Evolutionary conservation across 2,888 invertebrate genomes (phyloP), one percentile per base, ranked within the genome.

Genomic region (Epicampocera succincta): DNA sequence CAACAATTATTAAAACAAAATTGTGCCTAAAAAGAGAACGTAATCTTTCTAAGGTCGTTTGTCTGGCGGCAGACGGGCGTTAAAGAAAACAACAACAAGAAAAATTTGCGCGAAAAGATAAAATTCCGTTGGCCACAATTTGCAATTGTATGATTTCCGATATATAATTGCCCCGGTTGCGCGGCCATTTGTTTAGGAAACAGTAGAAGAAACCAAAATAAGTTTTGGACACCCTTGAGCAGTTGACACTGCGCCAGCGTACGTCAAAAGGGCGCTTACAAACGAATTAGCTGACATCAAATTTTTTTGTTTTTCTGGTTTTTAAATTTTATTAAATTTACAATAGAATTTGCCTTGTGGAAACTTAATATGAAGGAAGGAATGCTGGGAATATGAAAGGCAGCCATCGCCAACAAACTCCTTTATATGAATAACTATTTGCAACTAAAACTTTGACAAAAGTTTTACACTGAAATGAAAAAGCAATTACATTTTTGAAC

Each of bases 151-250:
- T 3, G 15, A 15, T 9, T 42, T 29, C 68, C 25, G 42, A 2
- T 5, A 29, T 8, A 29, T 69, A 69, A 46, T 58, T 46, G 29
- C 71, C 58, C 48, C 71, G 71, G 58, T 71, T 71, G 2, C 13
- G n/a, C 2, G 71, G 71, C n/a, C 17, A 48, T 11, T 71, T 58
- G 11, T 21, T 9, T 1, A 71, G 19, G 0, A 48, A 13, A 25
- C 71, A 71, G n/a, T 58, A 15, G 8, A 71, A 71, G 0, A 48
- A 11, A 3, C 19, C 46, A 19, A 60, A 12, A 11, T 25, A 2
- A 0, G 11, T 4, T 15, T 38, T 40, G 0, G 33, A 38, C 3
- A 50, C 8, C 0, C n/a, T 15, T 0, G 21, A 12, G 13, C 71
- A 71, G 4, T 5, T 25, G 3, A n/a, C 15, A 15, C 25, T 4